Conservation (phyloP, 2,797 vertebrate genomes). For the Lepus townsendii region DNA sequence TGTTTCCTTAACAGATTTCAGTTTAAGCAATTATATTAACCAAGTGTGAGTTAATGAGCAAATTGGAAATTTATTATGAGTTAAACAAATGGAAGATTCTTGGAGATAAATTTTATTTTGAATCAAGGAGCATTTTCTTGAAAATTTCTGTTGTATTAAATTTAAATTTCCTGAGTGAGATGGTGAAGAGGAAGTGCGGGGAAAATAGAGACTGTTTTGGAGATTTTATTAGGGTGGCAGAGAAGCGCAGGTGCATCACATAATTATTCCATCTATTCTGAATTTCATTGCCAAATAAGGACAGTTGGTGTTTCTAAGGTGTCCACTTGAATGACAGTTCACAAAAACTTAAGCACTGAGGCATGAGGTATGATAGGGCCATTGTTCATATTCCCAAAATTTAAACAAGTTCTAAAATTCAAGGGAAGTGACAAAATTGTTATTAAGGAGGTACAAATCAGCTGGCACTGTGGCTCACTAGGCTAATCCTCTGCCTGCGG, state of each 20-base stretch:
- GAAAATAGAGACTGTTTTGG: not conserved
- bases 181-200: not conserved
- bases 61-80: not conserved
- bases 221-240: slow-evolving; percentile 65
- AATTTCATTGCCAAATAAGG: slow-evolving; percentile 73
- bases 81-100: slow-evolving; percentile 10
- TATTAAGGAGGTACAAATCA: not conserved
- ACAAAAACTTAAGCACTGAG: slow-evolving; percentile 71
- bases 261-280: slow-evolving; percentile 62
- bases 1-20: slow-evolving; percentile 59
- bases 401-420: slow-evolving; percentile 60
- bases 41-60: slow-evolving; percentile 6
- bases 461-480: no score
- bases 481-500: no score
- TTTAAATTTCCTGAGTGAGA: slow-evolving; percentile 41
- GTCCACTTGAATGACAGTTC: slow-evolving; percentile 71
- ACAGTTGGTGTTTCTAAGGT: slow-evolving; percentile 80
- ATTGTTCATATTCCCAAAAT: slow-evolving; percentile 48
- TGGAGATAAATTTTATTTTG: not conserved
- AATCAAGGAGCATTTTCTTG: slow-evolving; percentile 33
- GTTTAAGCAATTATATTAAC: slow-evolving; percentile 8
- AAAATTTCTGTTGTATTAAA: not conserved
- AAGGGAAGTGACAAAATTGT: not conserved
- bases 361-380: slow-evolving; percentile 55
- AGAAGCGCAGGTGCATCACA: slow-evolving; percentile 58